Evolutionary conservation across 1,140 invertebrate species (phyloP).

Genomic region (Drosophila ohnishii): DNA sequence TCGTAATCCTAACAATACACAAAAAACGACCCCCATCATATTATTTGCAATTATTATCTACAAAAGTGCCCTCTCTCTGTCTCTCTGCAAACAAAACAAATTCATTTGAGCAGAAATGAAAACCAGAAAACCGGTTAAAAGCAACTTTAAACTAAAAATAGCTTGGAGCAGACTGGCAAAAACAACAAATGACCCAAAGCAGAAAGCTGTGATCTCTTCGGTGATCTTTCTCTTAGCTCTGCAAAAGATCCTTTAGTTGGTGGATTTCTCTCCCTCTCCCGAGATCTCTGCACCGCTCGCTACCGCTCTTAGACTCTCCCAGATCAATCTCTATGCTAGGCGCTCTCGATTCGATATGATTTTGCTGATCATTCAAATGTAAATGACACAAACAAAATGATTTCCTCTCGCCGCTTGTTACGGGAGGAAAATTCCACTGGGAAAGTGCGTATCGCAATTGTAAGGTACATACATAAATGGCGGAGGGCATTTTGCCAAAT

Average conservation of each 20-base stretch:
- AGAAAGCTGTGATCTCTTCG: conserved; percentile 19
- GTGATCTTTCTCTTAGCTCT: conserved; percentile 20
- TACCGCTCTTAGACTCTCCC: not conserved
- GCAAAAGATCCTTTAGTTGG: conserved; percentile 19
- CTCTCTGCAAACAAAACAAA: conserved; percentile 45
- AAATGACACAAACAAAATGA: conserved; percentile 33
- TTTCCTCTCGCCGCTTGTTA: conserved; percentile 22
- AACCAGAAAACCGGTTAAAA: conserved; percentile 63
- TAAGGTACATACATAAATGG: not conserved
- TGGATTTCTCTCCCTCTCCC: not conserved
- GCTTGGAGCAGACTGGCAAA: conserved; percentile 22
- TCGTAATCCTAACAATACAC: conserved; percentile 19
- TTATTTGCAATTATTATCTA: conserved; percentile 37
- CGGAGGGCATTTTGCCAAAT: not conserved
- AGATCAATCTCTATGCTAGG: not conserved
- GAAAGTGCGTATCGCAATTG: conserved; percentile 21
- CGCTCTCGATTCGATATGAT: conserved; percentile 48
- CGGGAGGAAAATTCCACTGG: conserved; percentile 50
- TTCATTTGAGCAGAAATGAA: conserved; percentile 36
- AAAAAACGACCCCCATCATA: conserved; percentile 3
- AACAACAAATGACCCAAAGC: conserved; percentile 25
- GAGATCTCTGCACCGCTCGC: not conserved
- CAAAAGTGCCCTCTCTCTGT: conserved; percentile 8
- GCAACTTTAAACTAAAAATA: conserved; percentile 61
- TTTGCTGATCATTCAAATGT: conserved; percentile 35